Conservation (phyloP, 2,113 vertebrate genomes). For the Alethe castanea region DNA sequence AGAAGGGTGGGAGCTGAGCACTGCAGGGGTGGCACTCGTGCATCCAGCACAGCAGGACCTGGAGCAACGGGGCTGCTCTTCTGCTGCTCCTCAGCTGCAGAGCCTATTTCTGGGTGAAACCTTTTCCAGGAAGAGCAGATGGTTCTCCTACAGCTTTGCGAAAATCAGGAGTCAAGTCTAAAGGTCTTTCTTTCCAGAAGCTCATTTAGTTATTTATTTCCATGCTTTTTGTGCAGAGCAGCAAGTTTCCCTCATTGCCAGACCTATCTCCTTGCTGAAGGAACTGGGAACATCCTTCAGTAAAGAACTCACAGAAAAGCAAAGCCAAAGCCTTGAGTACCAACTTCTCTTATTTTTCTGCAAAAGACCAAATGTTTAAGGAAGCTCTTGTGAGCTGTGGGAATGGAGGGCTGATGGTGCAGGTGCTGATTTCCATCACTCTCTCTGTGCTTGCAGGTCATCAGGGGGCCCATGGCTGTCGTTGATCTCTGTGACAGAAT, state of each 20-base stretch:
- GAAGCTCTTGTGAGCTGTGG: background rate
- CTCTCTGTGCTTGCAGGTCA: constrained; percentile 67
- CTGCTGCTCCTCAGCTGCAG: background rate
- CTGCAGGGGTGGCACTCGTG: background rate
- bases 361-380: background rate
- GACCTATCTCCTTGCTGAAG: background rate
- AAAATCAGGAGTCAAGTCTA: background rate
- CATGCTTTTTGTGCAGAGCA: background rate
- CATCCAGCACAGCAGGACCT: background rate
- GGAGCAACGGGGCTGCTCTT: background rate
- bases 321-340: background rate
- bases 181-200: background rate
- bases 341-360: background rate
- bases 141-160: background rate
- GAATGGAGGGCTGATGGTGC: background rate
- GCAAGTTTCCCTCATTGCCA: background rate
- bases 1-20: background rate
- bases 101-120: background rate
- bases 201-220: background rate
- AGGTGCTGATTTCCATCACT: background rate
- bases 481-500: constrained; percentile 80
- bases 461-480: constrained; percentile 85
- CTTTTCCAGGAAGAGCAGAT: background rate
- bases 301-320: background rate
- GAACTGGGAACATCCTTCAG: background rate